A percentile compares a stretch with the other conserved stretches of the same genome.
Conservation (phyloP, 2,113 vertebrate species). For the Phylloscopus trochilus region DNA sequence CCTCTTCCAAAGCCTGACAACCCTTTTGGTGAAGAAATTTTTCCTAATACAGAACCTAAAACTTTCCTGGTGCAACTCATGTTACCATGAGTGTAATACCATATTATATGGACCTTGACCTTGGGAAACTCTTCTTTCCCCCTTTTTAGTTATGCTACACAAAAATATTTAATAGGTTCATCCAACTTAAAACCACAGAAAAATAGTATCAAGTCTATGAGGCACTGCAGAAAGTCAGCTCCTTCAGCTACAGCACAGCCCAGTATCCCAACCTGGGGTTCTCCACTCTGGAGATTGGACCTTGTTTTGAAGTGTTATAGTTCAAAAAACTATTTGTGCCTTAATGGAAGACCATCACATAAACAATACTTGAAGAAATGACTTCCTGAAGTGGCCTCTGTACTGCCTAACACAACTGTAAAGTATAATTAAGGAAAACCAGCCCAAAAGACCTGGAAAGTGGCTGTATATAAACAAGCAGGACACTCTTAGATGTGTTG, state of each 20-base stretch:
- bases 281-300: not conserved
- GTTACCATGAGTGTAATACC: not conserved
- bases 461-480: not conserved
- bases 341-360: not conserved
- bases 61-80: not conserved
- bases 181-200: not conserved
- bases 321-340: not conserved
- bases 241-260: not conserved
- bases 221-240: not conserved
- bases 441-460: not conserved
- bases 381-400: not conserved
- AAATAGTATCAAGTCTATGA: not conserved
- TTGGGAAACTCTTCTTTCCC: not conserved
- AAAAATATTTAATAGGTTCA: not conserved
- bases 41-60: not conserved
- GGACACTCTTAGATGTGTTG: not conserved
- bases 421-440: not conserved
- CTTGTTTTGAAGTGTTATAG: not conserved
- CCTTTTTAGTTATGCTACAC: not conserved
- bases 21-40: not conserved
- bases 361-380: not conserved
- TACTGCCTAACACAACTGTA: not conserved
- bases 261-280: not conserved
- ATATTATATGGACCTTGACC: not conserved
- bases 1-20: not conserved